phyloP scores from a whole-genome alignment of 2,113 vertebrate species.

The Bujurquina vittata region DNA sequence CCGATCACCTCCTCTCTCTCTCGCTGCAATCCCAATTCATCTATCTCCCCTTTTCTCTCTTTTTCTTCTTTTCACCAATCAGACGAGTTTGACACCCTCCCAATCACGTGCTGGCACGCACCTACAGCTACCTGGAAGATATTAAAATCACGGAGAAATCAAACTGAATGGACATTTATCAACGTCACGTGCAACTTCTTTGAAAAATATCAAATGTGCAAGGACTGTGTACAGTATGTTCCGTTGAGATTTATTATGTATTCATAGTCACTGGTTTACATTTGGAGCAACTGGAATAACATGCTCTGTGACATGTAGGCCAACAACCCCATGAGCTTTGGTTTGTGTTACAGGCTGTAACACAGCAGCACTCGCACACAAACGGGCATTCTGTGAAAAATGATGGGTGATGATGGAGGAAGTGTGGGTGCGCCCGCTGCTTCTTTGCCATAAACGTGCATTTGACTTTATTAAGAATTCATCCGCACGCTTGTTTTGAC shows the following conservation, averaged over 20 bases:
- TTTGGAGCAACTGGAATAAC: background rate
- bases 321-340: background rate
- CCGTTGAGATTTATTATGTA: background rate
- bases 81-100: conserved; percentile 18
- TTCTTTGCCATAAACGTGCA: background rate
- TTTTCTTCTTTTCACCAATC: conserved; percentile 64
- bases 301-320: background rate
- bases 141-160: conserved; percentile 29
- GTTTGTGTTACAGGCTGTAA: too few species aligned
- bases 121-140: conserved; percentile 58
- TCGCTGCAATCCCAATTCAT: conserved; percentile 43
- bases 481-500: background rate
- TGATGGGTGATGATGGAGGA: background rate
- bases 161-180: conserved; percentile 41
- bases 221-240: background rate
- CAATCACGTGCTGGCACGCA: conserved; percentile 38
- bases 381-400: background rate
- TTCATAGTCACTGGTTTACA: background rate
- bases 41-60: conserved; percentile 24
- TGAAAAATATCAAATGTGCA: conserved; percentile 30
- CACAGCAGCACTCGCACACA: too few species aligned
- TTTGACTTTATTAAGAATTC: background rate
- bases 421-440: background rate
- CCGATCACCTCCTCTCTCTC: conserved; percentile 39
- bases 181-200: conserved; percentile 14